Percentiles rank a stretch among this genome's conserved stretches.
Conservation (phyloP, 2,113 vertebrate genomes). For the Seriola rivoliana region DNA sequence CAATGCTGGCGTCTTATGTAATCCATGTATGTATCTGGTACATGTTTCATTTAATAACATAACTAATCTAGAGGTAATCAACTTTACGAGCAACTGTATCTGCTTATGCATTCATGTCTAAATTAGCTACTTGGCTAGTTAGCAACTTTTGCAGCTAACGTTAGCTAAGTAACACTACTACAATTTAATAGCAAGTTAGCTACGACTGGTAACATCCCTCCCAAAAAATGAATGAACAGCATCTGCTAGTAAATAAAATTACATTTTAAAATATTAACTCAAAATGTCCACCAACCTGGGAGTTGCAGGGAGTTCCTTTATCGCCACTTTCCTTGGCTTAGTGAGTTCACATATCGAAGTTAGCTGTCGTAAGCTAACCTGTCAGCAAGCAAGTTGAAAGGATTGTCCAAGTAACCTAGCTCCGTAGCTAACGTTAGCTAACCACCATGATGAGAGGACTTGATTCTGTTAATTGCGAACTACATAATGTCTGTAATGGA, state of each 20-base stretch:
- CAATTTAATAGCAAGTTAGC: conserved; percentile 5
- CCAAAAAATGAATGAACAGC: background rate
- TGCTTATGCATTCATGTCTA: background rate
- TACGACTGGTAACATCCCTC: background rate
- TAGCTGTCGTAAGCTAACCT: conserved; percentile 71
- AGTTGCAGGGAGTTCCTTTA: conserved; percentile 60
- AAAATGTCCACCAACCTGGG: conserved; percentile 57
- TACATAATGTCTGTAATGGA: background rate
- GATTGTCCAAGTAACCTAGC: conserved; percentile 49
- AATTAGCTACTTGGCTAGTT: conserved; percentile 47
- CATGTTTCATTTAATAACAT: background rate
- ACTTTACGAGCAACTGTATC: background rate
- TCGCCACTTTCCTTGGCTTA: conserved; percentile 40
- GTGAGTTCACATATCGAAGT: conserved; percentile 67
- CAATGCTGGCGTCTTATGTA: background rate
- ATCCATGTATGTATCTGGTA: background rate
- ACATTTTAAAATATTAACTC: background rate
- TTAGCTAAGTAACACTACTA: conserved; percentile 28
- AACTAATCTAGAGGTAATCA: background rate
- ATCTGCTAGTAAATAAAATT: background rate
- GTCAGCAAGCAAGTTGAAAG: conserved; percentile 56
- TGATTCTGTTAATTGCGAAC: background rate
- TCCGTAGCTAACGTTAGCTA: conserved; percentile 47
- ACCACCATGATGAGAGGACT: background rate
- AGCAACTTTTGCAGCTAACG: conserved; percentile 58